These are phyloP conservation scores for Philaethria dido DNA, from an alignment of 2,888 invertebrate genomes.

Conservation along the genomic window DNA sequence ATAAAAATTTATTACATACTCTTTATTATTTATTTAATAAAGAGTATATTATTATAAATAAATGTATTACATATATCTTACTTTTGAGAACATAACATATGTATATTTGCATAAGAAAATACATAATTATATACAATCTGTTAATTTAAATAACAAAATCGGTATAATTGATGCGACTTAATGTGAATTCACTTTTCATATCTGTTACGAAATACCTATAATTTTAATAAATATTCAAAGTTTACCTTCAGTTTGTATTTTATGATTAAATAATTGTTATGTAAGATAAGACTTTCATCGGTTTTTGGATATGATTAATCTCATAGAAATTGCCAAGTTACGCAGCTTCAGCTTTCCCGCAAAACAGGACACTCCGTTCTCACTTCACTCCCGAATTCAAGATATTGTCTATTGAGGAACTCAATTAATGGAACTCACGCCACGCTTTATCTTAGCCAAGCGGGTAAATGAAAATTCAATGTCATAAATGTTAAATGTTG, in stretches of 20 bases:
- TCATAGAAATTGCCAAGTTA: background rate
- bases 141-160: constrained; percentile 1
- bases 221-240: constrained; percentile 20
- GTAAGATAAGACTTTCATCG: constrained; percentile 8
- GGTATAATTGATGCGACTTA: background rate
- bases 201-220: constrained; percentile 8
- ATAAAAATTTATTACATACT: too few relatives aligned
- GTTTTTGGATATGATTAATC: background rate
- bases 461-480: background rate
- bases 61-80: background rate
- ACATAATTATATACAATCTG: background rate
- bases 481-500: background rate
- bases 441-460: background rate
- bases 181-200: constrained; percentile 10
- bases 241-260: constrained; percentile 4
- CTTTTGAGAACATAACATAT: background rate
- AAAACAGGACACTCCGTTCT: background rate
- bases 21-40: too few relatives aligned
- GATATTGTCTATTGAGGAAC: too few relatives aligned
- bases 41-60: too few relatives aligned
- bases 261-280: constrained; percentile 15
- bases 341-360: background rate
- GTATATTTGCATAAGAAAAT: background rate
- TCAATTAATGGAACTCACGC: too few relatives aligned
- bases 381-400: too few relatives aligned